Evolutionary conservation across 2,888 invertebrate species (phyloP).

Genomic region (Octonoba sinensis): DNA sequence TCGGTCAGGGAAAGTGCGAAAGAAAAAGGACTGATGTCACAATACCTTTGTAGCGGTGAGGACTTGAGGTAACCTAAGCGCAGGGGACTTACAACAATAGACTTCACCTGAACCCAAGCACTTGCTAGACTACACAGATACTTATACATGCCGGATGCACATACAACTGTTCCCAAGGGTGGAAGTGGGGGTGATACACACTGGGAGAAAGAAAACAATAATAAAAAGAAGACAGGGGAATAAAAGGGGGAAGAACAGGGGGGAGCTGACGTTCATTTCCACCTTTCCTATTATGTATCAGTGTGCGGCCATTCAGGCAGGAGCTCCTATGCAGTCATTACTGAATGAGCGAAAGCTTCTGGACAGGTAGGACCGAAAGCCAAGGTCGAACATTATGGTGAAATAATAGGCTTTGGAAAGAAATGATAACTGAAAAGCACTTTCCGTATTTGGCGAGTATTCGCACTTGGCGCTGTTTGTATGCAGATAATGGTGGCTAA

Average conservation of each 20-base stretch:
- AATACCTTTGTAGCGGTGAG: slow-evolving; percentile 44
- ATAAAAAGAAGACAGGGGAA: slow-evolving; percentile 19
- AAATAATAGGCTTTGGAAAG: slow-evolving; percentile 39
- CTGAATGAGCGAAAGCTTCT: slow-evolving; percentile 42
- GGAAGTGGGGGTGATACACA: slow-evolving; percentile 42
- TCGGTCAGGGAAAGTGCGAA: neutral
- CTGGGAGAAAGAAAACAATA: slow-evolving; percentile 37
- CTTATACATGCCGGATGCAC: slow-evolving; percentile 37
- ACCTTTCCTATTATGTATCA: slow-evolving; percentile 34
- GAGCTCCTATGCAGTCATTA: slow-evolving; percentile 35
- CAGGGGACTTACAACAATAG: slow-evolving; percentile 20
- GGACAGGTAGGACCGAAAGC: slow-evolving; percentile 52
- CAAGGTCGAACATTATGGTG: slow-evolving; percentile 55
- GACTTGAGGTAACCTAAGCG: slow-evolving; percentile 2
- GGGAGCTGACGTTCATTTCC: slow-evolving; percentile 30
- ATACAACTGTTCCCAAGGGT: slow-evolving; percentile 40
- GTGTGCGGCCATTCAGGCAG: slow-evolving; percentile 39
- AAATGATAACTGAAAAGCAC: slow-evolving; percentile 30
- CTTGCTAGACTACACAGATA: slow-evolving; percentile 16
- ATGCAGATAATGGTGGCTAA: neutral
- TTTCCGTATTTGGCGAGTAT: slow-evolving; percentile 33
- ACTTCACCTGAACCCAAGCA: slow-evolving; percentile 26
- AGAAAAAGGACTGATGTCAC: slow-evolving; percentile 32
- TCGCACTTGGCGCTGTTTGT: neutral
- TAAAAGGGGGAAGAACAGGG: slow-evolving; percentile 8